Evolutionary conservation across 2,888 invertebrate species (phyloP).

Genomic region (Metacarcinus magister): DNA sequence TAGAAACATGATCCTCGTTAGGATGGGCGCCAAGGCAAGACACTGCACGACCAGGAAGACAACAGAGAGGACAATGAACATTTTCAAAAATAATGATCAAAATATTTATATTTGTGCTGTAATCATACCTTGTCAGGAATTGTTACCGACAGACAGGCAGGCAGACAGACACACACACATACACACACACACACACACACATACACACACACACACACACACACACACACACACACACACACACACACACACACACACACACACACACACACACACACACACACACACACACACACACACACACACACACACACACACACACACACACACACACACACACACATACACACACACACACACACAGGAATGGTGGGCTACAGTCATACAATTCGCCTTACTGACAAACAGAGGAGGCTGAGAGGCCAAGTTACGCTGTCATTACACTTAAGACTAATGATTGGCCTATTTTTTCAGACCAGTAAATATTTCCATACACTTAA

Average conservation of each 20-base stretch:
- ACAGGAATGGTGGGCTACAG: not conserved
- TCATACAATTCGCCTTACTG: too few species aligned
- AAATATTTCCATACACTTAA: too few species aligned
- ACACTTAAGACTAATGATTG: too few species aligned
- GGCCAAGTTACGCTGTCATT: too few species aligned
- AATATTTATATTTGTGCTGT: too few species aligned
- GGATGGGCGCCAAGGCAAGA: not conserved
- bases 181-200: conserved; percentile 52
- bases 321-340: conserved; percentile 20
- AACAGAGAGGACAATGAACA: not conserved
- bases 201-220: conserved; percentile 55
- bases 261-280: conserved; percentile 56
- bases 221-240: conserved; percentile 55
- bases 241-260: conserved; percentile 52
- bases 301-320: conserved; percentile 50
- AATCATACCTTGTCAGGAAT: not conserved
- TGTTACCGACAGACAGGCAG: not conserved
- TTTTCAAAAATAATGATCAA: too few species aligned
- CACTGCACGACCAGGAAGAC: not conserved
- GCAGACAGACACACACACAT: not conserved
- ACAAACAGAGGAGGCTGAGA: too few species aligned
- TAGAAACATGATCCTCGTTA: not conserved
- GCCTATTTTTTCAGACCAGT: too few species aligned
- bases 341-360: conserved; percentile 53
- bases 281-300: conserved; percentile 55